phyloP scores from a whole-genome alignment of 2,113 vertebrate genomes.

The Oncorhynchus keta region DNA sequence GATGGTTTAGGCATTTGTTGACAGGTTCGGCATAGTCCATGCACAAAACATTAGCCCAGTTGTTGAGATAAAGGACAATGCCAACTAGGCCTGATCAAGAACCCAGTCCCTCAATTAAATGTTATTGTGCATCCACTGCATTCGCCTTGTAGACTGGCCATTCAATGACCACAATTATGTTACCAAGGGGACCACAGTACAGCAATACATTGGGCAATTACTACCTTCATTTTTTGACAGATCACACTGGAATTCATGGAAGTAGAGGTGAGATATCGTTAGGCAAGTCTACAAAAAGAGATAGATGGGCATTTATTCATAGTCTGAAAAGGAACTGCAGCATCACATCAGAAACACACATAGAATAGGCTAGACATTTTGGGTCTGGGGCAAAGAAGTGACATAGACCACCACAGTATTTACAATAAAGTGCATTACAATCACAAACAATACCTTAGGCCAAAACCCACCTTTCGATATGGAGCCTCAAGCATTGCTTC shows the following conservation, averaged over 20 bases:
- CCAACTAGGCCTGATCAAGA: no score
- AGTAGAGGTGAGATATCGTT: conserved; percentile 99
- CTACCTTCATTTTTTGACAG: conserved; percentile 99
- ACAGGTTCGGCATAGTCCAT: no score
- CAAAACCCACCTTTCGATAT: conserved; percentile 87
- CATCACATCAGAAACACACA: conserved; percentile 78
- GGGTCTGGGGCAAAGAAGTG: conserved; percentile 74
- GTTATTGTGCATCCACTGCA: conserved; percentile 58
- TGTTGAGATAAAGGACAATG: no score
- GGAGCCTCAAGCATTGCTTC: conserved; percentile 91
- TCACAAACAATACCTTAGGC: neutral
- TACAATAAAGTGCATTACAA: neutral
- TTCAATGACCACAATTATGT: conserved; percentile 79
- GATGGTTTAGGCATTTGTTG: no score
- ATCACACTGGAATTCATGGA: conserved; percentile 99
- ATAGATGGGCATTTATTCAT: conserved; percentile 99
- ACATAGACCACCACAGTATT: neutral
- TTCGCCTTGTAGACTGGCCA: conserved; percentile 82
- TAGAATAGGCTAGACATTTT: conserved; percentile 68
- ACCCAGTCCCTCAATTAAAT: neutral
- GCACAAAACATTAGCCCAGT: no score
- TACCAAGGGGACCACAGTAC: conserved; percentile 98
- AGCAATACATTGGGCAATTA: conserved; percentile 99
- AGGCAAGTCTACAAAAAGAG: conserved; percentile 99
- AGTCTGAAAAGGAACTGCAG: conserved; percentile 88